Conservation (phyloP, 2,113 vertebrate species). For the Apodemus speciosus region DNA sequence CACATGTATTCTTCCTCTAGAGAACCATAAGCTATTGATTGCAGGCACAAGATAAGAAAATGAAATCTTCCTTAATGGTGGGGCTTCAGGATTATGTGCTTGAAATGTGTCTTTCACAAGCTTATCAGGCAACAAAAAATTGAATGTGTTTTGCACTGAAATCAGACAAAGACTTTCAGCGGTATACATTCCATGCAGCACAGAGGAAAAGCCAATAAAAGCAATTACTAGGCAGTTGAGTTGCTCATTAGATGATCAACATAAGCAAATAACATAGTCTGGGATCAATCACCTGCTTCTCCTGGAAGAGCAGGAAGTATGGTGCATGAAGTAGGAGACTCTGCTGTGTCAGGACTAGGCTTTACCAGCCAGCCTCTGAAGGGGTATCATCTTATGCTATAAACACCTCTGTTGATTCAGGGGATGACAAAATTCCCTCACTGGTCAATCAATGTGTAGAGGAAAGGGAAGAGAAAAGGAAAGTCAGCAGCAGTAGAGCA, state of each 20-base stretch:
- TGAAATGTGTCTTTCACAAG: constrained; percentile 27
- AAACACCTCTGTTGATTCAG: not conserved
- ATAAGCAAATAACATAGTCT: constrained; percentile 49
- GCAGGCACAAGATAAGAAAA: constrained; percentile 45
- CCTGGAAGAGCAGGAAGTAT: not conserved
- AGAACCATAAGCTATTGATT: constrained; percentile 19
- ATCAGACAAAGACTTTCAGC: constrained; percentile 1
- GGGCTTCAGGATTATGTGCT: not conserved
- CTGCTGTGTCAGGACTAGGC: not conserved
- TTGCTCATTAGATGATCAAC: constrained; percentile 44
- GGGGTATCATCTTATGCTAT: not conserved
- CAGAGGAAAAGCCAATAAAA: constrained; percentile 58
- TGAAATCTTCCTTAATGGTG: constrained; percentile 4
- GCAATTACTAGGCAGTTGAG: constrained; percentile 55
- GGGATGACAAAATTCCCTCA: not conserved
- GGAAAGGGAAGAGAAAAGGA: not conserved
- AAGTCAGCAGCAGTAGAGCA: not conserved
- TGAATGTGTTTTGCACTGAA: constrained; percentile 27
- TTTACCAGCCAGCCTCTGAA: not conserved
- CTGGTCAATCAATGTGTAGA: not conserved
- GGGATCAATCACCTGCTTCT: constrained; percentile 41
- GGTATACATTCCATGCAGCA: not conserved
- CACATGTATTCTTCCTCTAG: not conserved
- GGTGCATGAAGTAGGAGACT: not conserved
- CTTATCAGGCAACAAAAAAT: constrained; percentile 53